Percentiles rank a stretch among this genome's conserved stretches.
These are phyloP conservation scores for Colletes latitarsis DNA, from an alignment of 1,140 invertebrate genomes.

Conservation along the genomic window DNA sequence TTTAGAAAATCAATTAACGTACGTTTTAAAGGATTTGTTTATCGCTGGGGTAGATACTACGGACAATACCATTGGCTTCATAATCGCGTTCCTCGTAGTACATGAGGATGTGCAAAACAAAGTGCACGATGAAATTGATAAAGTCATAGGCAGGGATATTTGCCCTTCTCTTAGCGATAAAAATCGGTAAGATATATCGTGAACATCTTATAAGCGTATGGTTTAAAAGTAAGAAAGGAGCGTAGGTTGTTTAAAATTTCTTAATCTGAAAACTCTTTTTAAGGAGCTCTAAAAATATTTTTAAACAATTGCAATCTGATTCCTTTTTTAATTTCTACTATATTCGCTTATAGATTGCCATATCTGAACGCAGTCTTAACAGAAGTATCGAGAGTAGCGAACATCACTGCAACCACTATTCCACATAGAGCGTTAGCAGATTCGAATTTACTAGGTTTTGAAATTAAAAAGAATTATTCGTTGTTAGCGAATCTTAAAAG, in stretches of 20 bases:
- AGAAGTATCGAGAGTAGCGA: slow-evolving; percentile 79
- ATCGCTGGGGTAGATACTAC: slow-evolving; percentile 85
- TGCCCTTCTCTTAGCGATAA: slow-evolving; percentile 79
- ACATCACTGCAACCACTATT: slow-evolving; percentile 79
- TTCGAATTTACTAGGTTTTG: slow-evolving; percentile 77
- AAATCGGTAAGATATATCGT: slow-evolving; percentile 66
- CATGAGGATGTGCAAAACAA: slow-evolving; percentile 82
- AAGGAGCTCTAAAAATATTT: too few species aligned
- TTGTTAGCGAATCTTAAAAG: slow-evolving; percentile 76
- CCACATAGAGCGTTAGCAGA: slow-evolving; percentile 75
- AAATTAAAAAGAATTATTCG: slow-evolving; percentile 79
- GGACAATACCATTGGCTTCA: slow-evolving; percentile 83
- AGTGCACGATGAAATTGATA: slow-evolving; percentile 83
- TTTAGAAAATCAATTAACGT: slow-evolving; percentile 82
- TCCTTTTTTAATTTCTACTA: too few species aligned
- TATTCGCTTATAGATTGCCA: slow-evolving; percentile 71
- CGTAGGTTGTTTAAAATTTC: too few species aligned
- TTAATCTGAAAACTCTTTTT: too few species aligned
- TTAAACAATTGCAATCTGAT: too few species aligned
- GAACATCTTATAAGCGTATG: too few species aligned
- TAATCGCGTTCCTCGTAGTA: slow-evolving; percentile 82
- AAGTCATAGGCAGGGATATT: slow-evolving; percentile 77
- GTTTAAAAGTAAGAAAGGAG: too few species aligned
- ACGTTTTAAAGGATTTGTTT: slow-evolving; percentile 83
- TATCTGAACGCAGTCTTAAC: slow-evolving; percentile 80